These are phyloP conservation scores for Sweltsa coloradensis DNA, from an alignment of 1,140 invertebrate species.

Conservation along the genomic window DNA sequence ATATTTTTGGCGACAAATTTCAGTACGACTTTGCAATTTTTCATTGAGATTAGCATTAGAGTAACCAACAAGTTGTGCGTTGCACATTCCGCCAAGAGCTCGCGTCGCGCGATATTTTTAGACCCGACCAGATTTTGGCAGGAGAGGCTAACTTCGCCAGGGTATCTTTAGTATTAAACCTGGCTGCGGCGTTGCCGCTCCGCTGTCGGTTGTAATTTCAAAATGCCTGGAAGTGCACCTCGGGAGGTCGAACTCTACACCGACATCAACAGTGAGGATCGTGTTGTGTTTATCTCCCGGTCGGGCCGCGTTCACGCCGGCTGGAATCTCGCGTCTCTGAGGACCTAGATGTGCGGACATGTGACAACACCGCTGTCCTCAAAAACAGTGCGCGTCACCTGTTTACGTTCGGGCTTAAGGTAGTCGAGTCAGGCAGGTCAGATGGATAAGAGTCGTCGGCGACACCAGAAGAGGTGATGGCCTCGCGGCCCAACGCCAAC, in stretches of 20 bases:
- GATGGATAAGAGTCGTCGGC: neutral
- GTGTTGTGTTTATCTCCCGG: too few species aligned
- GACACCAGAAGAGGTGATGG: slow-evolving; percentile 8
- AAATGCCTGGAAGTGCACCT: neutral
- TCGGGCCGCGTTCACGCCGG: neutral
- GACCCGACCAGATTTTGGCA: slow-evolving; percentile 29
- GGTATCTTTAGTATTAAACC: slow-evolving; percentile 26
- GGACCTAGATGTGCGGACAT: too few species aligned
- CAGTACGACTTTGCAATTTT: too few species aligned
- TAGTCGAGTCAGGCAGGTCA: neutral
- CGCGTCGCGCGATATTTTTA: slow-evolving; percentile 26
- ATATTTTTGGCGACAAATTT: too few species aligned
- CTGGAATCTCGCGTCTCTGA: neutral
- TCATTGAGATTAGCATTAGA: too few species aligned
- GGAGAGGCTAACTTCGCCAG: slow-evolving; percentile 17
- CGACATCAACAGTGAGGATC: neutral
- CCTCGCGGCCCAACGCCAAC: slow-evolving; percentile 23
- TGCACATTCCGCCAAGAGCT: slow-evolving; percentile 10
- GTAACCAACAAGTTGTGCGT: slow-evolving; percentile 12
- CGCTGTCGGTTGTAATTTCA: neutral
- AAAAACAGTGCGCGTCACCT: slow-evolving; percentile 2
- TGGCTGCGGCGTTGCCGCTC: slow-evolving; percentile 18
- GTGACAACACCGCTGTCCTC: slow-evolving; percentile 9
- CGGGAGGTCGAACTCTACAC: neutral
- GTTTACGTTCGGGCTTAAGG: too few species aligned